phyloP scores from a whole-genome alignment of 2,113 vertebrate genomes.

The Protobothrops mucrosquamatus region DNA sequence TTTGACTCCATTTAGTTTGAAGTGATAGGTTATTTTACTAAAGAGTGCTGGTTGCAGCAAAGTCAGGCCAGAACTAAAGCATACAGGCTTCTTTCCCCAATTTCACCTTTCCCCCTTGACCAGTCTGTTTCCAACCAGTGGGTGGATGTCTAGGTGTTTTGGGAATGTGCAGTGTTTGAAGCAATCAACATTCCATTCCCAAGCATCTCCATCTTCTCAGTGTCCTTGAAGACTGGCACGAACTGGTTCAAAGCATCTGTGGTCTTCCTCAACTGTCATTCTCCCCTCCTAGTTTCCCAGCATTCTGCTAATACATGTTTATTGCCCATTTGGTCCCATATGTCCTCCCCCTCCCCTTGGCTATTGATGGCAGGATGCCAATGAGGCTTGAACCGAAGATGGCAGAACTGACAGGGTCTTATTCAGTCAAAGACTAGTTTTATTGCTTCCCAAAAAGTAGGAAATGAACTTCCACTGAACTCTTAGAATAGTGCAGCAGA shows the following conservation, averaged over 20 bases:
- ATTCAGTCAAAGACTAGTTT: conserved; percentile 14
- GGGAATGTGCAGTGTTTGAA: background rate
- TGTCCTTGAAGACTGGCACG: background rate
- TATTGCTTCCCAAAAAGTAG: conserved; percentile 6
- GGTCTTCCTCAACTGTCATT: background rate
- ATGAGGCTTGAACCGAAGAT: background rate
- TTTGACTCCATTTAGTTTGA: background rate
- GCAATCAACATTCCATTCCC: background rate
- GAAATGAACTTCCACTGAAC: conserved; percentile 18
- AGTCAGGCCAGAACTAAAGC: background rate
- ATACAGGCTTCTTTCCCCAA: background rate
- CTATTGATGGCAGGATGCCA: background rate
- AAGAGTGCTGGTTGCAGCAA: background rate
- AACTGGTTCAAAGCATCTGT: background rate
- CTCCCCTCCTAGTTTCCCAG: background rate
- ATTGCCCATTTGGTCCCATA: background rate
- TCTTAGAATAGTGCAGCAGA: background rate
- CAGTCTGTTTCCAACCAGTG: background rate
- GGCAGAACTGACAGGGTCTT: conserved; percentile 15
- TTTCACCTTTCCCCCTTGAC: background rate
- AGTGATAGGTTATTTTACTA: background rate
- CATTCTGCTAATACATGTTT: background rate
- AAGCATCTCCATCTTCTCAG: background rate
- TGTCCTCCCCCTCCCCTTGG: background rate
- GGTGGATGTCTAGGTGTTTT: background rate